Percentiles rank a stretch among this genome's conserved stretches.
Conservation (phyloP, 64 coral and sea anemone genomes). For the Montipora capricornis region DNA sequence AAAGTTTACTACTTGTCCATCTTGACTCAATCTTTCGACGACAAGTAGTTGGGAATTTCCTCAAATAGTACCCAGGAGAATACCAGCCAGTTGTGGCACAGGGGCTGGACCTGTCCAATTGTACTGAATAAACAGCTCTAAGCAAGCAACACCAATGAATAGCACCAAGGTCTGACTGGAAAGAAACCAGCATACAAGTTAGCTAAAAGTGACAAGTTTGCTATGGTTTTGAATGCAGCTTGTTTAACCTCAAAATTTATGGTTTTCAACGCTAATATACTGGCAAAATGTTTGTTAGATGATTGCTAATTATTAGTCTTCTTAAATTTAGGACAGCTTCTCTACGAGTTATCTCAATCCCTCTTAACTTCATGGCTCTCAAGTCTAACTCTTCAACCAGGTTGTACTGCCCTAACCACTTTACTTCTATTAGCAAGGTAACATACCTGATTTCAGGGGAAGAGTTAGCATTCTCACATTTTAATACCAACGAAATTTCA, state of each 20-base stretch:
- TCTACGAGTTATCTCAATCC: no score
- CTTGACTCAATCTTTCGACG: conserved; percentile 52
- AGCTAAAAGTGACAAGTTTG: no score
- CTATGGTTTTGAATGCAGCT: background rate
- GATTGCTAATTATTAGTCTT: no score
- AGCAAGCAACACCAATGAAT: conserved; percentile 73
- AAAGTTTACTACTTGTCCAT: conserved; percentile 54
- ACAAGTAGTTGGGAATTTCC: conserved; percentile 21
- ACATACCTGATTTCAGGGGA: background rate
- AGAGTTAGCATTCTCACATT: background rate
- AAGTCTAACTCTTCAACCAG: no score
- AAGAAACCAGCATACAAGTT: background rate
- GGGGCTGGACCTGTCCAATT: conserved; percentile 92
- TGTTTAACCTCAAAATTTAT: background rate
- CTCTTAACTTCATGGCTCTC: no score
- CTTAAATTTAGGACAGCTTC: no score
- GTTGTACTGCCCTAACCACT: no score
- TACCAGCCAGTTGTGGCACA: background rate
- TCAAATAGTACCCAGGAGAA: background rate
- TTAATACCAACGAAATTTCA: background rate
- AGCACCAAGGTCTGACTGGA: conserved; percentile 77
- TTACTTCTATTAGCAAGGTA: background rate
- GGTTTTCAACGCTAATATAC: background rate
- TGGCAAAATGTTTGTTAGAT: no score
- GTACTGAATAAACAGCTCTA: conserved; percentile 90